Evolutionary conservation across 2,888 invertebrate genomes (phyloP), one percentile per base, ranked within the genome.

Genomic region (Parnassius mnemosyne): DNA sequence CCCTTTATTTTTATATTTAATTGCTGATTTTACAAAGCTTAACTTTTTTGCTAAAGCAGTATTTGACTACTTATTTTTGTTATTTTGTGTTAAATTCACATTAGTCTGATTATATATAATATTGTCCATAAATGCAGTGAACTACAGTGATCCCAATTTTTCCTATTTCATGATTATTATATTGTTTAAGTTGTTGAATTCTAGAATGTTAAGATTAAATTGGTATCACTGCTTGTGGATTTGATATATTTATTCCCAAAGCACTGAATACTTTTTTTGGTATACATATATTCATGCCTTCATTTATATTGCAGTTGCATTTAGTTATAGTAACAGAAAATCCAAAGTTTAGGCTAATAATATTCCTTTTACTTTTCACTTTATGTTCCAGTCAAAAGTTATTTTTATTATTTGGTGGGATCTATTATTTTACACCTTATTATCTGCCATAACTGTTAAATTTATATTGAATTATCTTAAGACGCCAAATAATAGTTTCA

Each of bases 1-100:
- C 90, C 90, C 89, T 87, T 81, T 89, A 88, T 89, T 89, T 89
- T 89, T 87, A 87, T 85, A 87, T 77, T 80, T 89, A 86, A 88
- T 89, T 90, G 89, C 89, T 90, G 89, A 85, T 90, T 82, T 90
- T 89, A 88, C 88, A 88, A 89, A 84, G 89, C 88, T 89, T 87
- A 89, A 87, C 84, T 80, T 85, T 89, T 90, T 89, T 87, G 89
- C 89, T 90, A 89, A 89, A 89, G 86, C 89, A 91, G 91, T 91
- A 91, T 90, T 91, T 88, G 89, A 89, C 85, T 86, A 86, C 79
- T 83, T 84, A 78, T 83, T 83, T 63, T 88, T 84, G 84, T 89
- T 89, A 80, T 84, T 82, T 87, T 87, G 79, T 86, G 85, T 89
- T 89, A 81, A 86, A 81, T 89, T 87, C 87, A 86, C 80, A 74